These are phyloP conservation scores for Phalera bucephala DNA, from an alignment of 2,888 invertebrate genomes.

Conservation along the genomic window DNA sequence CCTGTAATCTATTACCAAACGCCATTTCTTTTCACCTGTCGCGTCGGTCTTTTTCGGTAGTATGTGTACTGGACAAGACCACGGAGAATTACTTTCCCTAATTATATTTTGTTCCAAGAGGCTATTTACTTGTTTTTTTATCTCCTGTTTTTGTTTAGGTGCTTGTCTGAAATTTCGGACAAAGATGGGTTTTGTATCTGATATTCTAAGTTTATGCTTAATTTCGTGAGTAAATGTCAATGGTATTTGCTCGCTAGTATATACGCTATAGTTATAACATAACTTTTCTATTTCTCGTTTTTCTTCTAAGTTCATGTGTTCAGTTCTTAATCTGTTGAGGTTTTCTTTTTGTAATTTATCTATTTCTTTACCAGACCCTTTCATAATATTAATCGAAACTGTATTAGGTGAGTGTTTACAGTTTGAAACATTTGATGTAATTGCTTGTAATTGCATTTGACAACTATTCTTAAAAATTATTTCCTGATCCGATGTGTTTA, in stretches of 20 bases:
- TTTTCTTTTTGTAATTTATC: not conserved
- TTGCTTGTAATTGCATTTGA: too few species aligned
- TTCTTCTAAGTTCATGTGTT: conserved; percentile 36
- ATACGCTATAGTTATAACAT: conserved; percentile 35
- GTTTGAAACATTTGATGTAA: too few species aligned
- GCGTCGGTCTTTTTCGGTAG: conserved; percentile 48
- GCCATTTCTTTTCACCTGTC: conserved; percentile 36
- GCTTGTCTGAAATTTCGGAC: too few species aligned
- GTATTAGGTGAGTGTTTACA: too few species aligned
- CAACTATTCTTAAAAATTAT: too few species aligned
- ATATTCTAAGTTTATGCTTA: conserved; percentile 42
- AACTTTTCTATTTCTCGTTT: too few species aligned
- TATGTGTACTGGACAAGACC: too few species aligned
- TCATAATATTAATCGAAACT: too few species aligned
- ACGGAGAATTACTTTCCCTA: too few species aligned
- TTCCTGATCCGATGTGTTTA: too few species aligned
- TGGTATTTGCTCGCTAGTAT: conserved; percentile 32
- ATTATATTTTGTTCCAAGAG: conserved; percentile 42
- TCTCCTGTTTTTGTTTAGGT: conserved; percentile 32
- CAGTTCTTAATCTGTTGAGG: conserved; percentile 7
- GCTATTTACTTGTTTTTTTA: conserved; percentile 36
- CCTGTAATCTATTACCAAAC: conserved; percentile 30
- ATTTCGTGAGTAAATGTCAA: too few species aligned
- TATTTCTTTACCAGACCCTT: too few species aligned
- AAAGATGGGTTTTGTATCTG: conserved; percentile 31